Conservation (phyloP, 2,888 invertebrate species). For the Dynastes hyllus region DNA sequence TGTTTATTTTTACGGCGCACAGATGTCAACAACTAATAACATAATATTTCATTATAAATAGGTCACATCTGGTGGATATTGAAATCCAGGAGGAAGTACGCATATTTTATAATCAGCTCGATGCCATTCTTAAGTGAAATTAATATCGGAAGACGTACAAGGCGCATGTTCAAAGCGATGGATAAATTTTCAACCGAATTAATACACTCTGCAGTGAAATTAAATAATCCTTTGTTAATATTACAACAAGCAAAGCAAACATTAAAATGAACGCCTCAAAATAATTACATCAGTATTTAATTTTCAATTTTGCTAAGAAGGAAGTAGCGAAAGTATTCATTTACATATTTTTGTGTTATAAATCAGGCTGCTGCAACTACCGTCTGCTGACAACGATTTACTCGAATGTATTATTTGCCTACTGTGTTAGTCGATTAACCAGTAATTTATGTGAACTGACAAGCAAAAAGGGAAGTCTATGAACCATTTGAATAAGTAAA, state of each 20-base stretch:
- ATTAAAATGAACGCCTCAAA: too few relatives aligned
- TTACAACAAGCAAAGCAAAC: too few relatives aligned
- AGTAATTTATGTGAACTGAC: conserved; percentile 19
- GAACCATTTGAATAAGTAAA: conserved; percentile 37
- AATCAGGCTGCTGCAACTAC: too few relatives aligned
- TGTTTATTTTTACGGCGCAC: conserved; percentile 18
- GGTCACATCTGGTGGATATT: conserved; percentile 51
- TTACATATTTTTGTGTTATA: too few relatives aligned
- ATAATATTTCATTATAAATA: conserved; percentile 43
- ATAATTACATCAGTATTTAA: too few relatives aligned
- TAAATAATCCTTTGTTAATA: neutral
- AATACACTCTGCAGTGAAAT: conserved; percentile 15
- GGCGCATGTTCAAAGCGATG: conserved; percentile 6
- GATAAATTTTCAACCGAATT: conserved; percentile 38
- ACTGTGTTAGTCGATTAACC: neutral
- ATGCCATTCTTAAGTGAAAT: conserved; percentile 48
- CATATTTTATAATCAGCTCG: conserved; percentile 49
- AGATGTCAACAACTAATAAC: conserved; percentile 41
- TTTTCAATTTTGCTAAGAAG: too few relatives aligned
- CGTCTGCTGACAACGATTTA: neutral
- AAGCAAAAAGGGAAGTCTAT: neutral
- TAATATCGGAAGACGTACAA: conserved; percentile 47
- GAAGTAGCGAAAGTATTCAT: too few relatives aligned
- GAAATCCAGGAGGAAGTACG: conserved; percentile 46
- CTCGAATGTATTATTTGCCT: neutral